Evolutionary conservation across 2,113 vertebrate species (phyloP), one percentile per base, ranked within the genome.

Genomic region (Phodopus roborovskii): DNA sequence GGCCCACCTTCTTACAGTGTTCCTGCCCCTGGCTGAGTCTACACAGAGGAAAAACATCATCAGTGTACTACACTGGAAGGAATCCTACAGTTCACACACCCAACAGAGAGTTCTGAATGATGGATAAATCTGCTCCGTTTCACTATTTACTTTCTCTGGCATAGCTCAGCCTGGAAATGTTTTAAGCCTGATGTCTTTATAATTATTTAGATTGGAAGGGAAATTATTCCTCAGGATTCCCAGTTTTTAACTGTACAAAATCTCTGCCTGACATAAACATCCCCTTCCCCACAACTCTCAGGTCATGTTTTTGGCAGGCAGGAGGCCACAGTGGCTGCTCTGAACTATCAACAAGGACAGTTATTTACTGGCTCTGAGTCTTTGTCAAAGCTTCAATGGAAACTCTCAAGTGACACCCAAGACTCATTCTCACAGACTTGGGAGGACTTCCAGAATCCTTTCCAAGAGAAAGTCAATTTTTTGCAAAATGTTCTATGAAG

Each of bases 171-270:
- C 68, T 77, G 60, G 68, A 88, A 96, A 88, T 85, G 71, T 45
- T 96, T 79, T 79, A 95, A 95, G 74, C 39, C 94, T 48, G 53
- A 22, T 86, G 42, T 83, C 39, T 78, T 48, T 92, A 33, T 90
- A 87, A 86, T 93, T 84, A 94, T 62, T 94, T 94, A 82, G 45
- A 82, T 74, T n/a, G 0, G 39, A 83, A 89, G 73, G 45, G 70
- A 33, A 70, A 70, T 86, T 83, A 58, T 70, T 84, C 26, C 50
- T 85, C 20, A 74, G 30, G 26, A 92, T 82, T 95, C 78, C 85
- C 71, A 48, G 17, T 77, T 93, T 93, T 58, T 91, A 90, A 88
- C 91, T 91, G 48, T 68, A 56, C 9, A 89, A 94, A 90, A 30
- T 17, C 50, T 88, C 11, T 20, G 3, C 9, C 20, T 78, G 92